These are phyloP conservation scores for Cossypha dichroa DNA, from an alignment of 2,797 vertebrate genomes.

Conservation along the genomic window DNA sequence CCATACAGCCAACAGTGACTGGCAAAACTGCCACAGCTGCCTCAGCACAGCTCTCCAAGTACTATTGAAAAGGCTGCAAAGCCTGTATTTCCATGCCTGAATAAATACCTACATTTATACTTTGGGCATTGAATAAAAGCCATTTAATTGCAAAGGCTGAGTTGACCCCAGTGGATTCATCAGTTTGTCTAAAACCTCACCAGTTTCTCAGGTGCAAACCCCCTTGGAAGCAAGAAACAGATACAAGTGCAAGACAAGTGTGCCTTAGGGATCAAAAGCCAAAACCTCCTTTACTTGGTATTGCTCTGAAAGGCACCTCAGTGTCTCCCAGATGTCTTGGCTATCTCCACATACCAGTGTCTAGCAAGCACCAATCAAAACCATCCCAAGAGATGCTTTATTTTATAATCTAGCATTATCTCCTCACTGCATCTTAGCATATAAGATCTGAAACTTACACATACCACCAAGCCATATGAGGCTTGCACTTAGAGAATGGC, in stretches of 20 bases:
- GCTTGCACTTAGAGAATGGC: constrained; percentile 18
- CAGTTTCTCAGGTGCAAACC: neutral
- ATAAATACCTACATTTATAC: neutral
- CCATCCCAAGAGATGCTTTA: neutral
- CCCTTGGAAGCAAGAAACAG: neutral
- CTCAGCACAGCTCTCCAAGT: neutral
- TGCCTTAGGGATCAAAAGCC: neutral
- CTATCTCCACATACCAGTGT: neutral
- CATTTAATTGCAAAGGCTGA: neutral
- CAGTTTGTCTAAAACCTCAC: neutral
- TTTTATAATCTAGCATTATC: neutral
- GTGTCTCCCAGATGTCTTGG: neutral
- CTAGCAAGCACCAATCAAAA: neutral
- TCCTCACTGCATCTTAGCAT: neutral
- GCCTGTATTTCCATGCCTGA: neutral
- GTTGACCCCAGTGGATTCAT: neutral
- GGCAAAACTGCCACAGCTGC: neutral
- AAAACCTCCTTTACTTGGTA: neutral
- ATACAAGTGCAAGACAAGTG: neutral
- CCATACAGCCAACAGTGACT: neutral
- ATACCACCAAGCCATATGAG: neutral
- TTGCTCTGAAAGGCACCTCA: neutral
- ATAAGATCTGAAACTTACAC: neutral
- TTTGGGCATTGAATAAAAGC: neutral
- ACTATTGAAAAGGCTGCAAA: neutral